A percentile compares a stretch with the other conserved stretches of the same genome.
phyloP scores from a whole-genome alignment of 2,797 vertebrate genomes.

The Galaxias olidus region DNA sequence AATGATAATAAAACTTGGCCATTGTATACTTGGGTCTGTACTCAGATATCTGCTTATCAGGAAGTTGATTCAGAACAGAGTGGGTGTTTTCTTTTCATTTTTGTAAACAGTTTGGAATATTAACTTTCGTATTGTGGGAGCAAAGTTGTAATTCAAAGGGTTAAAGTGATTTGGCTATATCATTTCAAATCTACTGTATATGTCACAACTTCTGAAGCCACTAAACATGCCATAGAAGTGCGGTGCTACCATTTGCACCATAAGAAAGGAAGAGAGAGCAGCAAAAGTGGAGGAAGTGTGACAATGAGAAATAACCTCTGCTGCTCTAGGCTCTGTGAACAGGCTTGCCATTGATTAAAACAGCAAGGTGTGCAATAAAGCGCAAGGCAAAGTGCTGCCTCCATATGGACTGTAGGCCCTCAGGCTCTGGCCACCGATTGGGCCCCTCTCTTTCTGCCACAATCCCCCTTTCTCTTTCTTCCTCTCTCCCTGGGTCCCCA shows the following conservation, averaged over 20 bases:
- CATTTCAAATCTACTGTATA: neutral
- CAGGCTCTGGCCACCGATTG: constrained; percentile 85
- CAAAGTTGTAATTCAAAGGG: no score
- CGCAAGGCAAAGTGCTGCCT: constrained; percentile 78
- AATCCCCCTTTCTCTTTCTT: constrained; percentile 72
- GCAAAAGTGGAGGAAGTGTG: constrained; percentile 53
- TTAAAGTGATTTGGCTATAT: no score
- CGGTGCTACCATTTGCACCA: constrained; percentile 54
- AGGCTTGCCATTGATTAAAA: constrained; percentile 88
- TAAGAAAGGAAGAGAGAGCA: constrained; percentile 38
- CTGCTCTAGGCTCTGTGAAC: constrained; percentile 78
- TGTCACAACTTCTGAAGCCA: constrained; percentile 25
- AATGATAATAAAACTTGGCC: no score
- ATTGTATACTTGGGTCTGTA: no score
- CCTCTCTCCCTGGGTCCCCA: constrained; percentile 78
- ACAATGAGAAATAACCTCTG: constrained; percentile 73
- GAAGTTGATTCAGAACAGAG: no score
- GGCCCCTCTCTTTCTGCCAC: constrained; percentile 69
- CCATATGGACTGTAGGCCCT: constrained; percentile 91
- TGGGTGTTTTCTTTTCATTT: no score
- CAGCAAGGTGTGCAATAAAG: constrained; percentile 87
- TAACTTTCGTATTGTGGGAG: no score
- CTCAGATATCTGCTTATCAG: no score
- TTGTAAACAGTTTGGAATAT: no score
- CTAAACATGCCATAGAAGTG: constrained; percentile 44